Conservation (phyloP, 1,140 invertebrate species). For the Phortica variegata region DNA sequence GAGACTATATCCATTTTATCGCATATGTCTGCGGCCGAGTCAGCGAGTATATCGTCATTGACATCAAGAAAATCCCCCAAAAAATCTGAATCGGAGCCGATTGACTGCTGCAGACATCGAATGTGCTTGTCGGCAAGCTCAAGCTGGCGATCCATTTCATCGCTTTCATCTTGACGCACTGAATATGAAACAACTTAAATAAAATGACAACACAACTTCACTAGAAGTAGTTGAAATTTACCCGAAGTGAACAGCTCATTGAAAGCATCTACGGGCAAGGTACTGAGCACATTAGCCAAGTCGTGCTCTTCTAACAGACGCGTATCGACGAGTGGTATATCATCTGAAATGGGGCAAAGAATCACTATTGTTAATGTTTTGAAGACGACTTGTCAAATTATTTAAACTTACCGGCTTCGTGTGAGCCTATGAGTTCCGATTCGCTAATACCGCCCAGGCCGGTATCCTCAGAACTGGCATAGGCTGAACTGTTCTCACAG, state of each 20-base stretch:
- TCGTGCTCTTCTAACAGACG: slow-evolving; percentile 77
- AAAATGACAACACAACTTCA: slow-evolving; percentile 17
- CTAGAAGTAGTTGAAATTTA: slow-evolving; percentile 17
- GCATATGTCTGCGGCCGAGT: slow-evolving; percentile 16
- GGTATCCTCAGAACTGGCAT: slow-evolving; percentile 63
- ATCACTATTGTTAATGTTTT: slow-evolving; percentile 8
- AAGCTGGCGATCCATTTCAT: slow-evolving; percentile 78
- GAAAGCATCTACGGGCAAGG: slow-evolving; percentile 87
- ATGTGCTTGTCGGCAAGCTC: slow-evolving; percentile 79
- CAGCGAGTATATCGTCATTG: slow-evolving; percentile 38
- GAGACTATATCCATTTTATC: slow-evolving; percentile 28
- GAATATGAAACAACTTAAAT: slow-evolving; percentile 26
- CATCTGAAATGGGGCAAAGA: slow-evolving; percentile 29
- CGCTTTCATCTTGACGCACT: slow-evolving; percentile 79
- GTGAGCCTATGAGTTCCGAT: slow-evolving; percentile 59
- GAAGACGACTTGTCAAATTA: background rate
- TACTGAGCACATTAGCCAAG: slow-evolving; percentile 84
- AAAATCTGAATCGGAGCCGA: slow-evolving; percentile 62
- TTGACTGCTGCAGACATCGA: slow-evolving; percentile 72
- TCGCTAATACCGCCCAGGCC: slow-evolving; percentile 61
- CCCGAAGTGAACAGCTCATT: slow-evolving; percentile 77
- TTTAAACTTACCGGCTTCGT: slow-evolving; percentile 45
- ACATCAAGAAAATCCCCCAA: slow-evolving; percentile 50
- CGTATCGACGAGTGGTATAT: slow-evolving; percentile 59
- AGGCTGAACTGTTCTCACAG: slow-evolving; percentile 62